Base-by-base conservation (phyloP, 2,113 vertebrate genomes). In the Lepus europaeus region DNA sequence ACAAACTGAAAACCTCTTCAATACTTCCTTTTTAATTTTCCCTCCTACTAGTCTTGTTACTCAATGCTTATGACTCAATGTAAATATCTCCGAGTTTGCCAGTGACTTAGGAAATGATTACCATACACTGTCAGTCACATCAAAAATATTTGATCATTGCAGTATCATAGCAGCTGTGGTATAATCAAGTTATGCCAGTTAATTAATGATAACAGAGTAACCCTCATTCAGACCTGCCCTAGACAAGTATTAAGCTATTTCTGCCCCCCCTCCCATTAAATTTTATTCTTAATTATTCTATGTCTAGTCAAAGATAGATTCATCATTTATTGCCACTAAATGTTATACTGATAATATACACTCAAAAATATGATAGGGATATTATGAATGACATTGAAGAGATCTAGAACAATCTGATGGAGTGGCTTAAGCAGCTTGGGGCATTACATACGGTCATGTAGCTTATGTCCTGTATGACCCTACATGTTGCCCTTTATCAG, bases 81-180 rank as follows among this genome's bases (percentile, higher is more conserved):
- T 88, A 87, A 95, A 88, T 94, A 88, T 81, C 73, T 70, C 64
- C 85, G 77, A 45, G 4, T 85, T 88, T 96, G 89, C 77, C 63
- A 78, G 69, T 85, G 39, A 74, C 56, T 73, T 84, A 23, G 10
- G 66, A 36, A 83, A 66, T 36, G 78, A 56, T 86, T 69, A 39
- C 73, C 63, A 49, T 31, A 90, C 12, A 14, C 31, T 88, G 23
- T 79, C 86, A 89, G 29, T 94, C 39, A 64, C 33, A 23, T 89
- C 17, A 68, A 94, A 91, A 89, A 82, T 79, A 73, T 14, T 45
- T 59, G 7, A 25, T 94, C 12, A 90, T 81, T 94, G 27, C 29
- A 17, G 66, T 10, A 9, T 82, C 33, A 83, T 77, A 82, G 39
- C 36, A 27, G 22, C 79, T 84, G 64, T 53, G 25, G 4, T 69